Percentiles rank a stretch among this genome's conserved stretches.
Conservation (phyloP, 2,113 vertebrate species). For the Bufo bufo region DNA sequence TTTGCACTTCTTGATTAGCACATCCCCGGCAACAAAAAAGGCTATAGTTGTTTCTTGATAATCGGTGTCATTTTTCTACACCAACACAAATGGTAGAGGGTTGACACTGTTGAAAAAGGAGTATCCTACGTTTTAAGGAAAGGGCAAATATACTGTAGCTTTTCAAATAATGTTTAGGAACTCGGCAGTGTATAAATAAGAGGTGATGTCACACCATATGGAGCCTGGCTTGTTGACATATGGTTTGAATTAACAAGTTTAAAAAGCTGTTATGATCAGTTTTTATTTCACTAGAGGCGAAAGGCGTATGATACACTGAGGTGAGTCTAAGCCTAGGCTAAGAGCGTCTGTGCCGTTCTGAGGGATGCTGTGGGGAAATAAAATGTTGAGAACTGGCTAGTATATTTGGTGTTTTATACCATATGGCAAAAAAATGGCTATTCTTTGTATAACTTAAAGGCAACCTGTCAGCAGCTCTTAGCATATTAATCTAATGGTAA, state of each 20-base stretch:
- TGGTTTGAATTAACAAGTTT: slow-evolving; percentile 86
- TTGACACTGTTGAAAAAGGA: slow-evolving; percentile 59
- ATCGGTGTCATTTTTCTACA: slow-evolving; percentile 64
- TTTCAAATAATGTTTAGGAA: slow-evolving; percentile 77
- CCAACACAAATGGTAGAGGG: slow-evolving; percentile 63
- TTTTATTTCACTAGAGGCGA: slow-evolving; percentile 79
- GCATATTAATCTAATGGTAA: too few species aligned
- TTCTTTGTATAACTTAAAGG: too few species aligned
- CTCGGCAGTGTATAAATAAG: slow-evolving; percentile 78
- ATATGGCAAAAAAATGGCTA: too few species aligned
- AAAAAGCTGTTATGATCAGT: slow-evolving; percentile 84
- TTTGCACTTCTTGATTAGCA: slow-evolving; percentile 66
- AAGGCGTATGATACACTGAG: slow-evolving; percentile 69
- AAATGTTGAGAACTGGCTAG: neutral
- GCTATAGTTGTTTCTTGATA: slow-evolving; percentile 69
- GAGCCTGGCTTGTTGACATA: slow-evolving; percentile 78
- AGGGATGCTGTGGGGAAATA: neutral
- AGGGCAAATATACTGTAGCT: slow-evolving; percentile 70
- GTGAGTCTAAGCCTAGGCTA: slow-evolving; percentile 67
- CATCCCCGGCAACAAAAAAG: slow-evolving; percentile 69
- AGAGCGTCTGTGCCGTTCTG: neutral
- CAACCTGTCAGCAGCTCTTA: too few species aligned
- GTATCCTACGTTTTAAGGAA: slow-evolving; percentile 67
- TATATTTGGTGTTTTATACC: neutral
- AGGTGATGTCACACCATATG: slow-evolving; percentile 79